Percentiles rank a stretch among this genome's conserved stretches.
Conservation (phyloP, 2,797 vertebrate species). For the Anas bernieri region DNA sequence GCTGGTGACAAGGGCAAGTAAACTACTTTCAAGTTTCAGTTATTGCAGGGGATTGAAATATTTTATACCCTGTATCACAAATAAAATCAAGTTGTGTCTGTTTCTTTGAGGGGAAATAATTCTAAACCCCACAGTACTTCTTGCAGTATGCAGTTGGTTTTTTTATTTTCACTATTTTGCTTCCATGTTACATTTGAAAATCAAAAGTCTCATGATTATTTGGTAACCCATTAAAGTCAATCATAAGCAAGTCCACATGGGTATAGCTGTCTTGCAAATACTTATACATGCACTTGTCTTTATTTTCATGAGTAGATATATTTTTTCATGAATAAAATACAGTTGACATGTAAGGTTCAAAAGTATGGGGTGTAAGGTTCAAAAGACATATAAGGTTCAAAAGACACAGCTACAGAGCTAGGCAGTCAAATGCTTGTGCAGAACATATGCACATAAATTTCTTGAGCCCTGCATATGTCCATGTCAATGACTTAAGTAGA, state of each 20-base stretch:
- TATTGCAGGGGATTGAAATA: neutral
- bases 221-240: neutral
- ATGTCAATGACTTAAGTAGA: neutral
- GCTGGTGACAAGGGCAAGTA: neutral
- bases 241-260: neutral
- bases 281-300: neutral
- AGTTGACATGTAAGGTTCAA: neutral
- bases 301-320: neutral
- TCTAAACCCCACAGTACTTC: neutral
- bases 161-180: neutral
- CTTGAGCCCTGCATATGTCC: neutral
- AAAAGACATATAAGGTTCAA: neutral
- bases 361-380: neutral
- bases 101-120: neutral
- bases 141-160: neutral
- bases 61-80: neutral
- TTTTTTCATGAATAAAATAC: neutral
- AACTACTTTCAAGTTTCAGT: neutral
- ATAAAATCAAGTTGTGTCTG: neutral
- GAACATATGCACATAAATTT: neutral
- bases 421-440: conserved; percentile 19
- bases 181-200: neutral
- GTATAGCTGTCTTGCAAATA: neutral
- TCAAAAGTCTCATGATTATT: neutral
- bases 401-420: neutral